These are phyloP conservation scores for Trachymyrmex cornetzi DNA, from an alignment of 1,140 invertebrate genomes.

Conservation along the genomic window DNA sequence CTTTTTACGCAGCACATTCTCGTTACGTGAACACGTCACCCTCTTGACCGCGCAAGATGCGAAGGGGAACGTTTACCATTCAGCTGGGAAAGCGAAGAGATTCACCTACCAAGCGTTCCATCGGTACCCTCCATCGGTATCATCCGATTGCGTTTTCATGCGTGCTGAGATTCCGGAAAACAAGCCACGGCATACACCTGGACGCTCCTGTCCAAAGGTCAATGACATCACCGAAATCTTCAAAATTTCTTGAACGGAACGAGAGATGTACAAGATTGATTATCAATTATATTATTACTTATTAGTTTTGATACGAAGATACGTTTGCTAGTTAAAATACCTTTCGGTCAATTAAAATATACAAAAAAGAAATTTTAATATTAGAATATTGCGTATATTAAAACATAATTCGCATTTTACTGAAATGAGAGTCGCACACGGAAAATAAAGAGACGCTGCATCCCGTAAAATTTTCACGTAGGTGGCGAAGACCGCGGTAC, in stretches of 20 bases:
- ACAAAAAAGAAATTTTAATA: background rate
- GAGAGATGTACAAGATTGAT: conserved; percentile 8
- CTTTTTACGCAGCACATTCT: conserved; percentile 62
- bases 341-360: background rate
- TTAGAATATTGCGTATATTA: conserved; percentile 21
- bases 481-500: conserved; percentile 65
- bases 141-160: conserved; percentile 62
- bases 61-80: conserved; percentile 38
- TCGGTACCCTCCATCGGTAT: conserved; percentile 19
- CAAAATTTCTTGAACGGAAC: background rate
- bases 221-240: conserved; percentile 40
- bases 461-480: conserved; percentile 62
- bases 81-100: conserved; percentile 49
- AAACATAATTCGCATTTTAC: conserved; percentile 10
- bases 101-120: conserved; percentile 19
- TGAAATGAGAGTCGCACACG: conserved; percentile 16
- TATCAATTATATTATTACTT: conserved; percentile 7
- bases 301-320: background rate
- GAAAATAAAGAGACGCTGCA: conserved; percentile 46
- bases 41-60: conserved; percentile 40
- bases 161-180: conserved; percentile 41
- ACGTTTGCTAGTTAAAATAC: background rate
- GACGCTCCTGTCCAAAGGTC: conserved; percentile 46
- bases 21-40: conserved; percentile 58
- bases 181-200: conserved; percentile 47